Evolutionary conservation across 2,113 vertebrate genomes (phyloP).

Genomic region (Dromas ardeola): DNA sequence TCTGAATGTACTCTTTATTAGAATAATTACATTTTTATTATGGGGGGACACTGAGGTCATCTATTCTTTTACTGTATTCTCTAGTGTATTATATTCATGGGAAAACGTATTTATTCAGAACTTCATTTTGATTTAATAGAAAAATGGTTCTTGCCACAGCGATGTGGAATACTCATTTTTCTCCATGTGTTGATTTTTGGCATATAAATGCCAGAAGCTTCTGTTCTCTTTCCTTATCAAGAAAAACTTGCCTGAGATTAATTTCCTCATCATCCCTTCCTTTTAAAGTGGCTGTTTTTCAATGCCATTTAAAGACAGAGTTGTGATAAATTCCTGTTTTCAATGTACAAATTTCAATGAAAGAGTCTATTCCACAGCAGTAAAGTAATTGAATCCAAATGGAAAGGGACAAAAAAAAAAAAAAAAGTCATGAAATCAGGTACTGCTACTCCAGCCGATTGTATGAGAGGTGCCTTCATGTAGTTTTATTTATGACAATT

Average conservation of each 20-base stretch:
- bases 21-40: slow-evolving; percentile 54
- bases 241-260: slow-evolving; percentile 58
- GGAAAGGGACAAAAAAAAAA: not conserved
- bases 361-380: slow-evolving; percentile 32
- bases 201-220: slow-evolving; percentile 56
- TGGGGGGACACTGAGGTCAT: not conserved
- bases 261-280: slow-evolving; percentile 61
- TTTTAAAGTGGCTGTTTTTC: slow-evolving; percentile 72
- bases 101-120: slow-evolving; percentile 64
- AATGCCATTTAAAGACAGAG: slow-evolving; percentile 63
- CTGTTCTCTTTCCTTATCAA: slow-evolving; percentile 60
- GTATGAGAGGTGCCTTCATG: not conserved
- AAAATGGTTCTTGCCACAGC: slow-evolving; percentile 64
- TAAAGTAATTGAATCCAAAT: slow-evolving; percentile 30
- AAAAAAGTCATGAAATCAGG: not conserved
- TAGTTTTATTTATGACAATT: not conserved
- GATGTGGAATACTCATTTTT: slow-evolving; percentile 65
- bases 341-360: slow-evolving; percentile 25
- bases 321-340: slow-evolving; percentile 55
- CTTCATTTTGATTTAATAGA: slow-evolving; percentile 69
- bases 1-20: slow-evolving; percentile 28
- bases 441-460: not conserved
- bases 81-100: slow-evolving; percentile 30
- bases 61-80: slow-evolving; percentile 36
- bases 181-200: slow-evolving; percentile 44